phyloP scores from a whole-genome alignment of 1,140 invertebrate species.

The Manduca sexta region DNA sequence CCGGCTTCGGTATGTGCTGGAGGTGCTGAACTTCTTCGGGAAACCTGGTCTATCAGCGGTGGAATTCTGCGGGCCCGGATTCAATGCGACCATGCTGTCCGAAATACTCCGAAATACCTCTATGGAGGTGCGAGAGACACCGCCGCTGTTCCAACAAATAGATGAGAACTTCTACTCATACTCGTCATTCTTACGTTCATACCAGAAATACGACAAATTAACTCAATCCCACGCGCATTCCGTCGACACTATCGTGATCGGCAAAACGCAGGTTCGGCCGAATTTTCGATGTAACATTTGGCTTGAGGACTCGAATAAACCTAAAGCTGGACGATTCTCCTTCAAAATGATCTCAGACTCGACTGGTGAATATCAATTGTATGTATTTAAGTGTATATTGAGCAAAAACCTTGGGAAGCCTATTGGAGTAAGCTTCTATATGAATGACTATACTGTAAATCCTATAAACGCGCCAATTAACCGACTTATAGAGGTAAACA shows the following conservation, averaged over 20 bases:
- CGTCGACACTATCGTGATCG: conserved; percentile 71
- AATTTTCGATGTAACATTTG: conserved; percentile 74
- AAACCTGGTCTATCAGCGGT: conserved; percentile 71
- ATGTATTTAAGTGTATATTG: conserved; percentile 68
- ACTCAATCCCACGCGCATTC: conserved; percentile 40
- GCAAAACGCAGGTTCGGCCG: conserved; percentile 52
- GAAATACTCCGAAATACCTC: conserved; percentile 63
- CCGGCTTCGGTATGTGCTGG: conserved; percentile 80
- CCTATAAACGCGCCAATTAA: conserved; percentile 70
- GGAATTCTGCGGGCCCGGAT: conserved; percentile 70
- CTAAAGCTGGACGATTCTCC: conserved; percentile 69
- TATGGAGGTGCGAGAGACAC: conserved; percentile 60
- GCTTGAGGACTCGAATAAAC: conserved; percentile 70
- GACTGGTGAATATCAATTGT: conserved; percentile 52
- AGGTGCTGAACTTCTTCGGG: conserved; percentile 86
- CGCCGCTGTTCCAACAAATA: conserved; percentile 67
- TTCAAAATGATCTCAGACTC: conserved; percentile 52
- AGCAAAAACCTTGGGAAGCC: conserved; percentile 62
- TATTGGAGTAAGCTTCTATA: conserved; percentile 72
- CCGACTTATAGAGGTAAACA: conserved; percentile 61
- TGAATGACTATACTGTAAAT: conserved; percentile 65
- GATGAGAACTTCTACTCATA: conserved; percentile 72
- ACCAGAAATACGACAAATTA: conserved; percentile 59
- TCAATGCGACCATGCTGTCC: conserved; percentile 64
- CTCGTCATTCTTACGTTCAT: conserved; percentile 72